These are phyloP conservation scores for Amphiduros pacificus DNA, from an alignment of 2,888 invertebrate genomes.

Conservation along the genomic window DNA sequence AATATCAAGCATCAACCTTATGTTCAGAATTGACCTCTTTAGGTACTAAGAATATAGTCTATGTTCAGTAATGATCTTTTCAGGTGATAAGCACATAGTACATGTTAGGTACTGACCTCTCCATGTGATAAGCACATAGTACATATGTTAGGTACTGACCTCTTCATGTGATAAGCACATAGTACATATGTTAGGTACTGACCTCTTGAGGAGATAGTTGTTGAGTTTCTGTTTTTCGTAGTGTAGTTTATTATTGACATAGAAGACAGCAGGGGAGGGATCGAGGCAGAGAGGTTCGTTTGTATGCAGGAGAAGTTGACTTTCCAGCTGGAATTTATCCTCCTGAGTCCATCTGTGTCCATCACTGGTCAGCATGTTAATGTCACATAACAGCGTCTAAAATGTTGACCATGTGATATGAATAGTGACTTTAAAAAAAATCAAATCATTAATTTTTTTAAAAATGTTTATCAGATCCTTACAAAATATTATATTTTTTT, in stretches of 20 bases:
- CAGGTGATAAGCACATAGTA: no score
- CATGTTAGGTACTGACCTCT: no score
- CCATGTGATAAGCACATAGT: no score
- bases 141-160: no score
- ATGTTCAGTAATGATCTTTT: no score
- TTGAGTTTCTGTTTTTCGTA: conserved; percentile 61
- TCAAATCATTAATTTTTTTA: no score
- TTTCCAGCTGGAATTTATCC: conserved; percentile 78
- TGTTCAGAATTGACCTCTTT: no score
- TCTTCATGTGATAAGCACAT: conserved; percentile 27
- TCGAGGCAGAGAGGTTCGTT: conserved; percentile 87
- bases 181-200: conserved; percentile 3
- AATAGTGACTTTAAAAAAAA: no score
- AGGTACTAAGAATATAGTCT: no score
- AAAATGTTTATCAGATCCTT: no score
- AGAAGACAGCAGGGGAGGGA: conserved; percentile 80
- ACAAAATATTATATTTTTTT: no score
- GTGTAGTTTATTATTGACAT: conserved; percentile 71
- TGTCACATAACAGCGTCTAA: conserved; percentile 70
- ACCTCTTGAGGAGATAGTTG: conserved; percentile 49
- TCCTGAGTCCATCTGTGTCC: conserved; percentile 71
- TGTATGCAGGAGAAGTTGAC: conserved; percentile 81
- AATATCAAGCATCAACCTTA: no score
- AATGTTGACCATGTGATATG: conserved; percentile 26
- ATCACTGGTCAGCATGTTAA: conserved; percentile 65